Conservation (phyloP, 2,113 vertebrate genomes). For the Actenoides lindsayi region DNA sequence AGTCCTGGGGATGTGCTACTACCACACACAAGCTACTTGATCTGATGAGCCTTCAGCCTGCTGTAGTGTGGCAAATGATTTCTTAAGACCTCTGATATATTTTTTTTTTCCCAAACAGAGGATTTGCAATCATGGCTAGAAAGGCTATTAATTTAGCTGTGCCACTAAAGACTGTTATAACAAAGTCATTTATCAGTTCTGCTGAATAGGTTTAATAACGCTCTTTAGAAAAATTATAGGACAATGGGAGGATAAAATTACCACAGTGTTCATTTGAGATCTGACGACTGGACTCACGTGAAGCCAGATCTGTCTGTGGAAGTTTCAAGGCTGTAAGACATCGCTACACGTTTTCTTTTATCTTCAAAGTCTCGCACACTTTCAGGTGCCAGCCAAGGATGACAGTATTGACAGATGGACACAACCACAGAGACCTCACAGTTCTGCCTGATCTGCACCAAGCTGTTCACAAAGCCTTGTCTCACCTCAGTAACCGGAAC, state of each 20-base stretch:
- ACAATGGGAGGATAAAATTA: neutral
- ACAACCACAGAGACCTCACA: fast-evolving
- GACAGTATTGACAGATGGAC: neutral
- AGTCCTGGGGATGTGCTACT: fast-evolving
- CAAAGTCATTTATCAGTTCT: conserved; percentile 34
- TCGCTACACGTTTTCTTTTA: neutral
- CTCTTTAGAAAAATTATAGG: conserved; percentile 40
- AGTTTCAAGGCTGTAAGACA: neutral
- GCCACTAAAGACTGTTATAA: conserved; percentile 1
- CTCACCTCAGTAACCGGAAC: fast-evolving
- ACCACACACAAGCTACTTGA: neutral
- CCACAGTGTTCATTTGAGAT: neutral
- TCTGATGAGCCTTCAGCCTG: neutral
- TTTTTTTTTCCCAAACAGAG: neutral
- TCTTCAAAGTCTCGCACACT: neutral
- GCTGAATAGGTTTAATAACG: conserved; percentile 9
- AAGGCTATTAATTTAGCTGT: conserved; percentile 24
- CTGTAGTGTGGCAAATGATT: neutral
- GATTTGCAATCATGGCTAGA: conserved; percentile 4
- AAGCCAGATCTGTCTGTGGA: neutral
- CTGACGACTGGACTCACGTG: neutral
- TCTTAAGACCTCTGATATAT: neutral
- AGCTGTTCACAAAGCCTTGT: neutral
- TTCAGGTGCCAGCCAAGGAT: fast-evolving
- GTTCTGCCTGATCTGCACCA: neutral